Conservation (phyloP, 2,113 vertebrate species). For the Xerus inauris region DNA sequence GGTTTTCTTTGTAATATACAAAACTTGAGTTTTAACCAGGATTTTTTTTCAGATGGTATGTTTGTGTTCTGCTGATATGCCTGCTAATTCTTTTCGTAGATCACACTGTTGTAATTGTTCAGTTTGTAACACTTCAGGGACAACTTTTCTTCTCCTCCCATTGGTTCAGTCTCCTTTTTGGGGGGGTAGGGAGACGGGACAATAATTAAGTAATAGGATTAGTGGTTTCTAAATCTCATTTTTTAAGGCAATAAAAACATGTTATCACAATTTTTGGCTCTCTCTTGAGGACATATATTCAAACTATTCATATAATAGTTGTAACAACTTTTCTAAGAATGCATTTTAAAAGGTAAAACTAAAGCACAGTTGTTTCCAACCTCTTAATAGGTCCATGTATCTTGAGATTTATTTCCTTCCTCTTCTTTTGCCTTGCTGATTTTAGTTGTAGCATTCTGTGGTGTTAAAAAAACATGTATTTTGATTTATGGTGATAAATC, state of each 20-base stretch:
- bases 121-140: background rate
- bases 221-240: background rate
- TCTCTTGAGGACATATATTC: background rate
- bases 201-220: background rate
- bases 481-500: background rate
- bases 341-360: conserved; percentile 2
- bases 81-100: conserved; percentile 47
- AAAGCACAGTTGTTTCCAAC: background rate
- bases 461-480: background rate
- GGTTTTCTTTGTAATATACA: conserved; percentile 49
- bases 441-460: background rate
- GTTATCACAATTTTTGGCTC: background rate
- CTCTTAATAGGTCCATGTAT: background rate
- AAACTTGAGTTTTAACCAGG: conserved; percentile 10
- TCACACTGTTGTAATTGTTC: background rate
- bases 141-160: background rate
- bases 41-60: conserved; percentile 20
- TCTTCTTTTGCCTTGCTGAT: background rate
- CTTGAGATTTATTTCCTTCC: background rate
- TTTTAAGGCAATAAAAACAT: conserved; percentile 18
- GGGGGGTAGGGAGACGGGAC: background rate
- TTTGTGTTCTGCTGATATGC: conserved; percentile 16
- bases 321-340: background rate
- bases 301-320: background rate
- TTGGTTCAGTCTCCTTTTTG: background rate